phyloP scores from a whole-genome alignment of 2,797 vertebrate genomes.

The Silurus aristotelis region DNA sequence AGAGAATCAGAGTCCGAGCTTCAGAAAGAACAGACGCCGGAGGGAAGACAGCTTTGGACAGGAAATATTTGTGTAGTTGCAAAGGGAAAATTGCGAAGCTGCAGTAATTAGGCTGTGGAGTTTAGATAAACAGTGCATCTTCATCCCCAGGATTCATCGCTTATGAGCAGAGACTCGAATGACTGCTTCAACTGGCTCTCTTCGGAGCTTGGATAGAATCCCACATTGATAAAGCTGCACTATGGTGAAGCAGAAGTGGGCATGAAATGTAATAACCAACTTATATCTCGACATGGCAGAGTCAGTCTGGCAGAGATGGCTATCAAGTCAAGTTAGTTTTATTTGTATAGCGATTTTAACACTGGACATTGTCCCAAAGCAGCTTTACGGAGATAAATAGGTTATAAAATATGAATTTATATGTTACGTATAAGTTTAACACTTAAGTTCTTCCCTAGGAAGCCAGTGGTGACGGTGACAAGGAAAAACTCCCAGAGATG shows the following conservation, averaged over 20 bases:
- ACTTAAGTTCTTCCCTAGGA: no score
- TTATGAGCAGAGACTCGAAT: neutral
- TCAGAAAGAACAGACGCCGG: constrained; percentile 61
- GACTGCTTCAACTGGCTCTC: neutral
- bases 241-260: neutral
- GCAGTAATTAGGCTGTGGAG: constrained; percentile 58
- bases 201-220: neutral
- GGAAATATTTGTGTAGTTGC: constrained; percentile 65
- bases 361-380: no score
- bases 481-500: no score
- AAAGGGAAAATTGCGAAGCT: constrained; percentile 57
- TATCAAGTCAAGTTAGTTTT: no score
- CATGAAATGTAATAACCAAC: neutral
- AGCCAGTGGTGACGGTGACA: no score
- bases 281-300: constrained; percentile 6
- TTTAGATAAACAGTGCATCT: constrained; percentile 63
- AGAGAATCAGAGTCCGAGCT: constrained; percentile 47
- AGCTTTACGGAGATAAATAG: no score
- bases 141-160: constrained; percentile 18
- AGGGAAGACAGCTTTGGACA: constrained; percentile 64
- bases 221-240: neutral
- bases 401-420: no score
- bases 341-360: no score
- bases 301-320: neutral
- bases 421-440: no score